These are phyloP conservation scores for Sarcophaga carnaria DNA, from an alignment of 2,888 invertebrate genomes.

Conservation along the genomic window DNA sequence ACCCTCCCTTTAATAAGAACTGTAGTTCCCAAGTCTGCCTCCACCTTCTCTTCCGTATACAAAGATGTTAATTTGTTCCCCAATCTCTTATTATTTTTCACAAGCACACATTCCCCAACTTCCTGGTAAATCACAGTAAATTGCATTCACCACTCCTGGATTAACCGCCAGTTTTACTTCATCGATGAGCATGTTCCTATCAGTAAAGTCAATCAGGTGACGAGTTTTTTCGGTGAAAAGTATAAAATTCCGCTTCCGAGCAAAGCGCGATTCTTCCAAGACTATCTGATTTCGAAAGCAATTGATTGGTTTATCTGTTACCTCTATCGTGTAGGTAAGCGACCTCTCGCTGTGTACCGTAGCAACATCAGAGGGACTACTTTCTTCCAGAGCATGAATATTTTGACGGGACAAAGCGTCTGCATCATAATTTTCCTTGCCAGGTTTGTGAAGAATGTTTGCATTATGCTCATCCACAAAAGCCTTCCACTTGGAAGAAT, in stretches of 20 bases:
- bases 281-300: conserved; percentile 70
- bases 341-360: conserved; percentile 61
- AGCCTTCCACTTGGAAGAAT: conserved; percentile 8
- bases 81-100: conserved; percentile 35
- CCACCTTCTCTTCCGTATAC: conserved; percentile 11
- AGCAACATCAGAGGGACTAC: conserved; percentile 34
- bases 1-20: neutral
- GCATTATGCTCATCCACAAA: conserved; percentile 44
- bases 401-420: conserved; percentile 60
- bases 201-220: conserved; percentile 39
- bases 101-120: neutral
- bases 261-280: conserved; percentile 47
- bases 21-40: conserved; percentile 29
- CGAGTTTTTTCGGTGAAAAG: neutral
- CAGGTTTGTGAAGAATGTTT: too few species aligned
- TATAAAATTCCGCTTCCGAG: neutral
- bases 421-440: conserved; percentile 44
- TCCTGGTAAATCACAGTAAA: conserved; percentile 58
- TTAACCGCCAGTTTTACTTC: conserved; percentile 20
- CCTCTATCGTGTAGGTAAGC: conserved; percentile 64
- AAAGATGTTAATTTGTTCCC: conserved; percentile 37
- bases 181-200: conserved; percentile 32
- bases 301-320: conserved; percentile 69
- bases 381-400: conserved; percentile 52
- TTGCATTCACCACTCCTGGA: conserved; percentile 54